Evolutionary conservation across 2,888 invertebrate species (phyloP).

Genomic region (Hydrotaea diabolus): DNA sequence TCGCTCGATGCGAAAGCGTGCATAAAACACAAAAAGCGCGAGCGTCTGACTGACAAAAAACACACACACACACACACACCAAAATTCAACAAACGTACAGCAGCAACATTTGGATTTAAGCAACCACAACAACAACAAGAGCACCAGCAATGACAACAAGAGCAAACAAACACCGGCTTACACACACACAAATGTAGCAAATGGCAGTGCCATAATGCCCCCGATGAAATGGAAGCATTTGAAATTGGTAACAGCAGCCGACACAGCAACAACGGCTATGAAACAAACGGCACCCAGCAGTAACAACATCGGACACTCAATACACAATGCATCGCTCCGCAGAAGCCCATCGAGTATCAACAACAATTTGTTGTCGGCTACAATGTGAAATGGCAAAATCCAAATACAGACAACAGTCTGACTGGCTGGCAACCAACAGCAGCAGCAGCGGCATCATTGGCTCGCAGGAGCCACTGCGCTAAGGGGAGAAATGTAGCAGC

Average conservation of each 20-base stretch:
- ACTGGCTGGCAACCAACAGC: neutral
- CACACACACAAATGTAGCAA: neutral
- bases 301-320: slow-evolving; percentile 31
- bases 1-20: slow-evolving; percentile 54
- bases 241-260: slow-evolving; percentile 33
- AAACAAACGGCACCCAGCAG: neutral
- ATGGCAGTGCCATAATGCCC: slow-evolving; percentile 17
- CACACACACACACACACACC: slow-evolving; percentile 6
- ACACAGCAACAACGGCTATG: neutral
- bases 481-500: slow-evolving; percentile 13
- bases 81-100: slow-evolving; percentile 32
- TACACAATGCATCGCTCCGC: neutral
- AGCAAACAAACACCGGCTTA: neutral
- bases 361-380: slow-evolving; percentile 50
- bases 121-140: slow-evolving; percentile 7
- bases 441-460: neutral
- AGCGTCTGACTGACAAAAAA: neutral
- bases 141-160: slow-evolving; percentile 49
- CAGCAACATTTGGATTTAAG: slow-evolving; percentile 37
- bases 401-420: slow-evolving; percentile 14
- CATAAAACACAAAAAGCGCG: slow-evolving; percentile 47
- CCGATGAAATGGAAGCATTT: slow-evolving; percentile 25
- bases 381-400: slow-evolving; percentile 44
- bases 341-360: slow-evolving; percentile 21
- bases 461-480: neutral